Conservation (phyloP, 1,140 invertebrate species). For the Patella vulgata region DNA sequence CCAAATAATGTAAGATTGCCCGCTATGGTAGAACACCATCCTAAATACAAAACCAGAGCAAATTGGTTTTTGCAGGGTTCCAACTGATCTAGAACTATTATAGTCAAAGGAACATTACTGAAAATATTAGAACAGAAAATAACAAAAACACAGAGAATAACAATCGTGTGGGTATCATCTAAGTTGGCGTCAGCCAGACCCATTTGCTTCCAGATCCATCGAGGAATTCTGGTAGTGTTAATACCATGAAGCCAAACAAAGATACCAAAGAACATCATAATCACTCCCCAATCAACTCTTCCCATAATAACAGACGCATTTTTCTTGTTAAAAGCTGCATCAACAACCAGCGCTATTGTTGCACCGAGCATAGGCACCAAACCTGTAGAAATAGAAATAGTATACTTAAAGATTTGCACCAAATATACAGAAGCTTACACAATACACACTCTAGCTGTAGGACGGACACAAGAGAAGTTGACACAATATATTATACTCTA, state of each 20-base stretch:
- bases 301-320: slow-evolving; percentile 1
- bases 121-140: slow-evolving; percentile 25
- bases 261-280: slow-evolving; percentile 26
- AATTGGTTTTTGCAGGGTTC: slow-evolving; percentile 19
- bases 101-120: slow-evolving; percentile 24
- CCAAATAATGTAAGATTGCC: slow-evolving; percentile 30
- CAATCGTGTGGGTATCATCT: not conserved
- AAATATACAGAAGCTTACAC: not conserved
- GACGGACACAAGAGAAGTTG: too few species aligned
- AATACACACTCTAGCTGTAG: too few species aligned
- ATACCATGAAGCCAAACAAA: slow-evolving; percentile 25
- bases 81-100: slow-evolving; percentile 23
- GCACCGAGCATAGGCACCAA: slow-evolving; percentile 17
- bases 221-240: slow-evolving; percentile 25
- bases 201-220: slow-evolving; percentile 17
- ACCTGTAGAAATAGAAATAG: slow-evolving; percentile 13
- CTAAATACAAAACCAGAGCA: slow-evolving; percentile 17
- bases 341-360: slow-evolving; percentile 12
- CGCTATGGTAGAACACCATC: slow-evolving; percentile 22
- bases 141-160: slow-evolving; percentile 11
- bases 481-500: too few species aligned
- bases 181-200: slow-evolving; percentile 4
- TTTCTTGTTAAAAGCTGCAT: slow-evolving; percentile 11
- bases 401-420: not conserved
- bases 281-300: slow-evolving; percentile 19